phyloP scores from a whole-genome alignment of 2,113 vertebrate species.

The Nothoprocta perdicaria region DNA sequence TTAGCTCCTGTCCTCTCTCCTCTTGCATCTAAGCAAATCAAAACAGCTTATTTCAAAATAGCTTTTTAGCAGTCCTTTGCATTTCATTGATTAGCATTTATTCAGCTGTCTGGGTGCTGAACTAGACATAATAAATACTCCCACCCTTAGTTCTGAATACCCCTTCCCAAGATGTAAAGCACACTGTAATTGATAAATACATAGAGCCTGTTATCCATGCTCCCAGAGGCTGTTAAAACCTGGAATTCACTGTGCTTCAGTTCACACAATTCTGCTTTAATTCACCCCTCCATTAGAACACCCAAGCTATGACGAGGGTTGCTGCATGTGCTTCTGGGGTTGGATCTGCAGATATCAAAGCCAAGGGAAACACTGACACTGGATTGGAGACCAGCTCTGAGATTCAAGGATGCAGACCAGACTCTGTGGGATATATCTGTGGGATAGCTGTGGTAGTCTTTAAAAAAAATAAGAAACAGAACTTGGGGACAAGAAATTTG shows the following conservation, averaged over 20 bases:
- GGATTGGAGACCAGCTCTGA: neutral
- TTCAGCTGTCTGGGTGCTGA: constrained; percentile 26
- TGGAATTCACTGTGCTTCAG: neutral
- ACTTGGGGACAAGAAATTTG: neutral
- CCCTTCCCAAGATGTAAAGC: neutral
- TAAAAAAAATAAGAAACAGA: neutral
- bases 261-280: neutral
- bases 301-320: neutral
- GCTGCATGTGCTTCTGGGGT: neutral
- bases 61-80: constrained; percentile 12
- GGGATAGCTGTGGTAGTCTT: neutral
- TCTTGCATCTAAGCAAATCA: neutral
- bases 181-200: constrained; percentile 23
- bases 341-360: neutral
- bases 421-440: neutral
- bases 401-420: neutral
- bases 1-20: neutral
- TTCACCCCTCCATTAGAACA: neutral
- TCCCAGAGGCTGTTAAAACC: constrained; percentile 21
- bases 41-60: constrained; percentile 18
- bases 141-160: constrained; percentile 12
- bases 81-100: constrained; percentile 17
- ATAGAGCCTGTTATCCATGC: neutral
- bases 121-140: constrained; percentile 34
- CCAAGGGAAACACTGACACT: neutral